Evolutionary conservation across 2,888 invertebrate species (phyloP).

Genomic region (Pollenia amentaria): DNA sequence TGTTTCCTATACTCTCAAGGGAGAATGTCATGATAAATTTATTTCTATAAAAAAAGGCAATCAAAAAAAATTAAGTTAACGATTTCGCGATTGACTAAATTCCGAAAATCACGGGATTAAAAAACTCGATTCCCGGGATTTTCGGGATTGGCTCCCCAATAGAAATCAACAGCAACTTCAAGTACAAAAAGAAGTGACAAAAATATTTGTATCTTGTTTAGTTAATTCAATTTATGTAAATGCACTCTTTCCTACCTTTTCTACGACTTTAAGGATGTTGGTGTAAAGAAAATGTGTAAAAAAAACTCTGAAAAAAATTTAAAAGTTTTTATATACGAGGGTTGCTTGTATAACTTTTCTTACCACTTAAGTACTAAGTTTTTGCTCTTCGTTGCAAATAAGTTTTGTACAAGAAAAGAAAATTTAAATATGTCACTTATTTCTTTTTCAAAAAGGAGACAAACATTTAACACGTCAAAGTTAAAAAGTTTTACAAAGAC

Average conservation of each 20-base stretch:
- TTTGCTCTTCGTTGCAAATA: too few species aligned
- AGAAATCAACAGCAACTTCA: conserved; percentile 17
- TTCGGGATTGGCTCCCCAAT: too few species aligned
- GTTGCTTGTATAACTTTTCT: neutral
- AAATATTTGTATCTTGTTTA: conserved; percentile 49
- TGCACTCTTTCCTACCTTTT: conserved; percentile 26
- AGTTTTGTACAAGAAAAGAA: neutral
- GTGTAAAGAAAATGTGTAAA: neutral
- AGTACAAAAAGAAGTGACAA: conserved; percentile 48
- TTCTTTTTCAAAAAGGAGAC: neutral
- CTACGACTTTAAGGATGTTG: neutral
- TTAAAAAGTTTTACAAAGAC: conserved; percentile 8
- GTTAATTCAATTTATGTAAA: conserved; percentile 63
- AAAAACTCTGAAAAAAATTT: neutral
- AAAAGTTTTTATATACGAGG: neutral
- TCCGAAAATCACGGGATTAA: too few species aligned
- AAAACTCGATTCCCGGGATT: too few species aligned
- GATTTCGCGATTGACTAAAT: too few species aligned
- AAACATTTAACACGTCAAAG: conserved; percentile 40
- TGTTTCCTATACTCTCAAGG: too few species aligned
- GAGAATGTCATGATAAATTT: too few species aligned
- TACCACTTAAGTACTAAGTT: neutral
- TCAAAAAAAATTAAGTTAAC: too few species aligned
- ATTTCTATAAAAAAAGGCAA: too few species aligned
- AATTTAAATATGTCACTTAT: conserved; percentile 2